Conservation (phyloP, 2,888 invertebrate genomes). For the Conchocele bisecta region DNA sequence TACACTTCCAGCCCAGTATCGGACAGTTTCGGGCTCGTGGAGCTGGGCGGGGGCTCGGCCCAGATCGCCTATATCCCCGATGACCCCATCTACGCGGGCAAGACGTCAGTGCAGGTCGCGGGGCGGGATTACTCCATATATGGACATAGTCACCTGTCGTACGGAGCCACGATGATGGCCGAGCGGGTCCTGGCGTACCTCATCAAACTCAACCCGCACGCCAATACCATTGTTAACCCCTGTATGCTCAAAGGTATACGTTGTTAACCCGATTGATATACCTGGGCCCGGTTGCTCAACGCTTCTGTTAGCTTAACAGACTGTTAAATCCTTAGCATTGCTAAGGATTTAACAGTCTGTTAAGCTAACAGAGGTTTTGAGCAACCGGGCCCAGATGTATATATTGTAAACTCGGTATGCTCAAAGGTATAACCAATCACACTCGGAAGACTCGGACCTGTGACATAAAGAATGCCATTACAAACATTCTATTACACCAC, state of each 20-base stretch:
- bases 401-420: no score
- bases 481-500: no score
- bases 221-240: conserved; percentile 63
- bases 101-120: conserved; percentile 75
- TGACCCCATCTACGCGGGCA: conserved; percentile 75
- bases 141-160: conserved; percentile 79
- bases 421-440: no score
- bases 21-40: conserved; percentile 83
- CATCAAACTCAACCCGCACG: conserved; percentile 42
- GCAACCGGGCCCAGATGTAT: neutral
- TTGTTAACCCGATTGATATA: neutral
- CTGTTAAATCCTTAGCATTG: no score
- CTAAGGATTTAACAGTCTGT: no score
- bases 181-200: conserved; percentile 63
- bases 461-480: no score
- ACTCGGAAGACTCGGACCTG: no score
- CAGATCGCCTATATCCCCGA: conserved; percentile 83
- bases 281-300: no score
- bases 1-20: no score
- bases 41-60: conserved; percentile 84
- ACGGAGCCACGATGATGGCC: conserved; percentile 71
- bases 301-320: no score
- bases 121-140: conserved; percentile 74
- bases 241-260: conserved; percentile 71
- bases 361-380: no score